Conservation (phyloP, 2,888 invertebrate species). For the Drosophila mimetica region DNA sequence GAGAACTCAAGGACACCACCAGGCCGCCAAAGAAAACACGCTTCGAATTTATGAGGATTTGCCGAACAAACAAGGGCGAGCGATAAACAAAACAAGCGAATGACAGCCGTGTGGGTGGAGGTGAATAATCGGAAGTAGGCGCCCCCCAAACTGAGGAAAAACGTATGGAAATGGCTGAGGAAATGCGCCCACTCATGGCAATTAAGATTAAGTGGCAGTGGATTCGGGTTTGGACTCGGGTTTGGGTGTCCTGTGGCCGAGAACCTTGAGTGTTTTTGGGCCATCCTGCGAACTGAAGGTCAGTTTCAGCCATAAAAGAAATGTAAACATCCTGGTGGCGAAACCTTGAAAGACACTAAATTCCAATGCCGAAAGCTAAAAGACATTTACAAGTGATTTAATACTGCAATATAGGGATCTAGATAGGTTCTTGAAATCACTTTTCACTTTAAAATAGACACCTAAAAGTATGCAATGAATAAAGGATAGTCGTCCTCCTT, state of each 20-base stretch:
- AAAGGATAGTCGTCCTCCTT: too few relatives aligned
- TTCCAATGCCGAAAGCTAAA: neutral
- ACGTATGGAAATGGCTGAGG: constrained; percentile 30
- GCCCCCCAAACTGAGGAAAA: neutral
- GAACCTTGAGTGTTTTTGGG: neutral
- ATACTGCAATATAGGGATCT: too few relatives aligned
- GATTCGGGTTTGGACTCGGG: too few relatives aligned
- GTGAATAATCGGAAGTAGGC: neutral
- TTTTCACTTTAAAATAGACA: too few relatives aligned
- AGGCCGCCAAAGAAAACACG: constrained; percentile 8
- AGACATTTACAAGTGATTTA: neutral
- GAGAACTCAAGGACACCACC: constrained; percentile 47
- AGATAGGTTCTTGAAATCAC: too few relatives aligned
- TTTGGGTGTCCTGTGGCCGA: neutral
- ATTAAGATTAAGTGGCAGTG: constrained; percentile 65
- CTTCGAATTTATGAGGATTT: constrained; percentile 48
- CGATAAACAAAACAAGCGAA: constrained; percentile 31
- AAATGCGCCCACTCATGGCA: constrained; percentile 58
- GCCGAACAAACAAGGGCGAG: constrained; percentile 24
- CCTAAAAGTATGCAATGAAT: too few relatives aligned
- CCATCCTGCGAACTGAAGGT: constrained; percentile 1
- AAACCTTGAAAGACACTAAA: neutral
- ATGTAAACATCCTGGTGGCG: neutral
- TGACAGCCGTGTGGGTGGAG: constrained; percentile 17
- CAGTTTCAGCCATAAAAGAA: neutral